Evolutionary conservation across 2,888 invertebrate species (phyloP).

Genomic region (Dinocampus coccinellae): DNA sequence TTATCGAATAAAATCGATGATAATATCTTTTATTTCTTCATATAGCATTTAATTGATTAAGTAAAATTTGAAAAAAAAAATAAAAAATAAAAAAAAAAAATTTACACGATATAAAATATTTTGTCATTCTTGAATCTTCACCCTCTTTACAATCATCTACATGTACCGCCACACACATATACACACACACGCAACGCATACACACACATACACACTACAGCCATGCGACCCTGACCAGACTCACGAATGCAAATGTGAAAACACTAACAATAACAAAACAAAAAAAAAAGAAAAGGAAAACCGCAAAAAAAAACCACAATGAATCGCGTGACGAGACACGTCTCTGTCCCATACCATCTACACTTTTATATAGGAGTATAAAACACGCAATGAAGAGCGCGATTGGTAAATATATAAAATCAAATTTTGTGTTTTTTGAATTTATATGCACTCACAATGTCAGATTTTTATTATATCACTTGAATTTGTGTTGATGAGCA

Average conservation of each 20-base stretch:
- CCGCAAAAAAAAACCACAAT: background rate
- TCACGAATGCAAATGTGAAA: conserved; percentile 39
- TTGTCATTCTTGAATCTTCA: background rate
- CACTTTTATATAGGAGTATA: background rate
- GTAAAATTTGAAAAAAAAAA: too few species aligned
- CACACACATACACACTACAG: background rate
- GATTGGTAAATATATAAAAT: background rate
- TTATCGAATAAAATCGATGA: too few species aligned
- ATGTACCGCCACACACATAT: background rate
- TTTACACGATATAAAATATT: too few species aligned
- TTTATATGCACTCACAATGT: background rate
- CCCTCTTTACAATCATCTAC: too few species aligned
- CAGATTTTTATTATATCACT: background rate
- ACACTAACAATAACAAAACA: conserved; percentile 5
- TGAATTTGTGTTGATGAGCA: too few species aligned
- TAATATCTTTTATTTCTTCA: too few species aligned
- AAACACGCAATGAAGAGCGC: conserved; percentile 4
- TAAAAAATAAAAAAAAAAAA: too few species aligned
- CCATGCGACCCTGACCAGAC: conserved; percentile 48
- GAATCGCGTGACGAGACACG: conserved; percentile 42
- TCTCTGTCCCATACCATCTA: conserved; percentile 34
- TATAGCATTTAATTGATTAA: too few species aligned
- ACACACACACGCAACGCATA: too few species aligned
- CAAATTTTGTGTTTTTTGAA: background rate
- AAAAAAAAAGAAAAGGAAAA: background rate